Base-by-base conservation (phyloP, 2,113 vertebrate species). In the Perognathus longimembris region DNA sequence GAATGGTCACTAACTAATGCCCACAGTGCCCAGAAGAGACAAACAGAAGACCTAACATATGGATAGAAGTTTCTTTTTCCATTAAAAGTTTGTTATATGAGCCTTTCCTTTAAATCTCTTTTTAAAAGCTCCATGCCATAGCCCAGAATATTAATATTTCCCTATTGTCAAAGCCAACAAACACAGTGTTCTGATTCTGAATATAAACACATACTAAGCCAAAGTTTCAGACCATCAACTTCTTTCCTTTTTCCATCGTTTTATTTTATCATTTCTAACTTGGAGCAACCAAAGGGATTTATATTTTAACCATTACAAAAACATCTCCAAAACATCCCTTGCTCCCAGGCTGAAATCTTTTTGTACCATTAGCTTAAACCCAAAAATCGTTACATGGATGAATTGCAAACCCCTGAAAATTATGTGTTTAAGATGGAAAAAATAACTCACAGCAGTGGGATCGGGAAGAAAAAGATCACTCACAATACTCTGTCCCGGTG, bases 291-390 rank as follows among this genome's bases (percentile, higher is more conserved):
- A 80, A 87, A 76, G 57, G 78, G 82, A 93, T 50, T 95, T 61
- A 57, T 90, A 93, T 97, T 95, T 94, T 89, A 93, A 92, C 95
- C 86, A 93, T 28, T 76, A 86, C 40, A 93, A 71, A 91, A 88
- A 88, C 30, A 92, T 61, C 67, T 76, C 63, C 32, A 21, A 94
- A 32, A 85, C 50, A 79, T 76, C 34, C n/a, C 36, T 95, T 81
- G 75, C 66, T 82, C 26, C 54, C n/a, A 75, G 4, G 7, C 5
- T 87, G 80, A 96, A 96, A 94, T 18, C 36, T 30, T 92, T 76
- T 14, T 89, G 36, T 71, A 64, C 36, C 74, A n/a, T 91, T 96
- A 91, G 63, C 91, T 91, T 95, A 88, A 95, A 40, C 22, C 90
- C 73, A 18, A 1, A 89, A 71, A 89, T 40, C 9, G 11, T 93